Base-by-base conservation (phyloP, 1,140 invertebrate genomes). In the Drosophila lacteicornis region DNA sequence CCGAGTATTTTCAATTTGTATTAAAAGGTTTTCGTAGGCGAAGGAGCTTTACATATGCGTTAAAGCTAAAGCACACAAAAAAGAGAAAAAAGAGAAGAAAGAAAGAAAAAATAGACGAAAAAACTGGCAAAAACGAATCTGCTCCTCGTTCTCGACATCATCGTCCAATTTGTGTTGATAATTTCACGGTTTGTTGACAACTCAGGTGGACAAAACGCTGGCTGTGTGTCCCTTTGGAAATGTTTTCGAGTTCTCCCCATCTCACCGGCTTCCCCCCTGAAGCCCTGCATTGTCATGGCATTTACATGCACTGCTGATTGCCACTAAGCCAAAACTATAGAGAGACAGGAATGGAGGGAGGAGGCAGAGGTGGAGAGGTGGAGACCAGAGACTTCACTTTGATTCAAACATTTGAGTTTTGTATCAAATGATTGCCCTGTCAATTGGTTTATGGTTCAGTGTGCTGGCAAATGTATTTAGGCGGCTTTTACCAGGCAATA, bases 161-260 rank as follows among this genome's bases (percentile, higher is more conserved):
- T 81, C 69, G 81, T 88, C 80, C 86, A 86, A 87, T 91, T 91
- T 86, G 77, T 82, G 82, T 91, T 87, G 86, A 91, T 91, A 91
- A 91, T 91, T 91, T 91, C 87, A 91, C 88, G 87, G 88, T 91
- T 91, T 87, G 87, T 91, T 91, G 88, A 87, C 80, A 91, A 91
- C 81, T 91, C 87, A 91, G 87, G 87, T 91, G 80, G 78, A 91
- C 86, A 79, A 63, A 81, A 69, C 78, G 59, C 75, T 59, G 33
- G 25, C 30, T 36, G 53, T 58, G 22, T 61, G 43, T 69, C 55
- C 60, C 67, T 47, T 62, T 36, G 77, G 63, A 80, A 86, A 87
- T 86, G 84, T 77, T 80, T 62, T 87, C 71, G 66, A 87, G 67
- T 77, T 36, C 46, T 51, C 43, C 15, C 46, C 17, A 27, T 30